A percentile compares a stretch with the other conserved stretches of the same genome.
These are phyloP conservation scores for Apamea epomidion DNA, from an alignment of 2,888 invertebrate species.

Conservation along the genomic window DNA sequence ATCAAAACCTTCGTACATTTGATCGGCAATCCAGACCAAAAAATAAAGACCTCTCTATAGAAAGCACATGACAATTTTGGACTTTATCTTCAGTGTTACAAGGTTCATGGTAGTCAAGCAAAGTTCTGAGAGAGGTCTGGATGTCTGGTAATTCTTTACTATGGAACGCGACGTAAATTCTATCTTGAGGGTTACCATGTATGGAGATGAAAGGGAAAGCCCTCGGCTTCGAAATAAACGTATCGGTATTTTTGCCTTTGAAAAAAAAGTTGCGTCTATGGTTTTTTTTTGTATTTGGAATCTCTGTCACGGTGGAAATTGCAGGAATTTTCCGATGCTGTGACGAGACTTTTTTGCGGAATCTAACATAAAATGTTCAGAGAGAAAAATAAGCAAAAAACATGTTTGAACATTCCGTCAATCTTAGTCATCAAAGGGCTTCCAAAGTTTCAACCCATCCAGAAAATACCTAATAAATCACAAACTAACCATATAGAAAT, in stretches of 20 bases:
- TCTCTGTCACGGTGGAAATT: conserved; percentile 12
- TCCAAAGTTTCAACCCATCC: conserved; percentile 15
- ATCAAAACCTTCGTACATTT: conserved; percentile 55
- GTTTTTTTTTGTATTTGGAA: conserved; percentile 15
- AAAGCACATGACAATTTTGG: background rate
- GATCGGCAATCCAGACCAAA: conserved; percentile 47
- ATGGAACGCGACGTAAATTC: conserved; percentile 82
- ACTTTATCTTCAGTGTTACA: background rate
- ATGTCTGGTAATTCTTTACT: conserved; percentile 74
- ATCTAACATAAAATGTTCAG: background rate
- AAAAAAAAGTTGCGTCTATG: conserved; percentile 43
- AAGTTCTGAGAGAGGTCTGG: conserved; percentile 23
- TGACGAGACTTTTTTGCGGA: background rate
- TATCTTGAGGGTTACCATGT: conserved; percentile 72
- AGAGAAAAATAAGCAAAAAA: background rate
- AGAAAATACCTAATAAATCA: conserved; percentile 52
- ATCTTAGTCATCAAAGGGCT: conserved; percentile 28
- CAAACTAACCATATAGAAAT: conserved; percentile 46
- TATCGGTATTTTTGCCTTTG: conserved; percentile 52
- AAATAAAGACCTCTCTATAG: conserved; percentile 14
- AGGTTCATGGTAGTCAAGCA: conserved; percentile 9
- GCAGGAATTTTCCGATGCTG: background rate
- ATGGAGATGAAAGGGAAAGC: conserved; percentile 79
- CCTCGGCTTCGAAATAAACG: conserved; percentile 63
- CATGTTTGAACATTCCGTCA: conserved; percentile 14